Base-by-base conservation (phyloP, 2,888 invertebrate genomes). In the Glyphotaelius pellucidus region DNA sequence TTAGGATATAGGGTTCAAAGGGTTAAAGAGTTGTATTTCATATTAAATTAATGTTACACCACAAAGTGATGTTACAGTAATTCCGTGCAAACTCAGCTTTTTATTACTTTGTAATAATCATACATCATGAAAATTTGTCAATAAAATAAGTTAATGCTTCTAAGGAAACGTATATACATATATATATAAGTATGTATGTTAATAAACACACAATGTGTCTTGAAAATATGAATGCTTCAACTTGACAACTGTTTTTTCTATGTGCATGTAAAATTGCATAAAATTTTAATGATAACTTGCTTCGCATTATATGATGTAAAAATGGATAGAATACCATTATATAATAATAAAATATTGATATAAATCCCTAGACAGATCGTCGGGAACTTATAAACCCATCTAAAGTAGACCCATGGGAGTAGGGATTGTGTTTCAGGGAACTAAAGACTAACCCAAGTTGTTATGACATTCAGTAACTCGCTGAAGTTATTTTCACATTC, bases 281-380 rank as follows among this genome's bases (percentile, higher is more conserved):
- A 30, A 42, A 86, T 86, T 31, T 83, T 83, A 83, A 32, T 83
- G 31, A 32, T 83, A 83, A 31, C 31, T 67, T n/a, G 67, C 67
- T n/a, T 67, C 9, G 25, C 25, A 67, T 67, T 67, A 67, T 67
- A 67, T 67, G 9, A 67, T 67, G 25, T 67, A n/a, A 67, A 67
- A 67, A 67, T 67, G 67, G n/a, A 67, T n/a, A 67, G 25, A 67
- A 67, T 67, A 25, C 67, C 67, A n/a, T 67, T 67, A 67, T 67
- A 25, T 67, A 25, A 67, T 67, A 67, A 67, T 25, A 67, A 67
- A 67, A n/a, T 25, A 67, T n/a, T 67, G 67, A 67, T 67, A 67
- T 67, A 67, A 67, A 67, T 67, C 67, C 67, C 67, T 67, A 67
- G 67, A 67, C 25, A 67, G 67, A 67, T 25, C 25, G 25, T 67